phyloP scores from a whole-genome alignment of 1,140 invertebrate genomes.

The Pogonomyrmex californicus region DNA sequence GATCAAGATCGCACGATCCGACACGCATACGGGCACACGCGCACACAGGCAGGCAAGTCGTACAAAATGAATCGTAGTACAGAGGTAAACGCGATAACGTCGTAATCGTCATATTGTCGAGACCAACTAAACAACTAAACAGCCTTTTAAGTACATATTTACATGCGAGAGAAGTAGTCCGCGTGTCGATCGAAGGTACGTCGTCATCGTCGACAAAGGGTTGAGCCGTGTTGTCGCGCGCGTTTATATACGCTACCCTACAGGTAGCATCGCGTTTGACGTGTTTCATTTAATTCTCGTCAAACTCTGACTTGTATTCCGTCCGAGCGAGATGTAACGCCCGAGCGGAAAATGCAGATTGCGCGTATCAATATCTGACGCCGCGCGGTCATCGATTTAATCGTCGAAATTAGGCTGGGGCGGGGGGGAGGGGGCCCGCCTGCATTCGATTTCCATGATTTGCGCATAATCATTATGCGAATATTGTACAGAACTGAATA shows the following conservation, averaged over 20 bases:
- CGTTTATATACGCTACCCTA: background rate
- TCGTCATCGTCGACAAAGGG: conserved; percentile 9
- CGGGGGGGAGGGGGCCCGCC: background rate
- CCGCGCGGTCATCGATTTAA: conserved; percentile 37
- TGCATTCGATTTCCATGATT: conserved; percentile 2
- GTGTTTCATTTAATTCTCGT: background rate
- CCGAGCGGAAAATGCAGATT: conserved; percentile 44
- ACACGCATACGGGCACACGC: background rate
- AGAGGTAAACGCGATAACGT: conserved; percentile 68
- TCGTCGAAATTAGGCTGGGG: conserved; percentile 45
- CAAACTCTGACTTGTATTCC: background rate
- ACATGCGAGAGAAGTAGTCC: conserved; percentile 74
- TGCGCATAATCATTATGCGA: conserved; percentile 47
- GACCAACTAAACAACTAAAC: conserved; percentile 81
- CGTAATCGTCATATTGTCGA: conserved; percentile 78
- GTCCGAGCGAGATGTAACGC: conserved; percentile 14
- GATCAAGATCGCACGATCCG: conserved; percentile 15
- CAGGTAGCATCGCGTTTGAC: background rate
- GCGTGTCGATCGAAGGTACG: conserved; percentile 42
- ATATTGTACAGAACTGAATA: conserved; percentile 61
- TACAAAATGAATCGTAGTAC: conserved; percentile 76
- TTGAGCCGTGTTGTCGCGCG: background rate
- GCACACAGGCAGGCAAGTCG: conserved; percentile 59
- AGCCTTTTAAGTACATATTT: conserved; percentile 81
- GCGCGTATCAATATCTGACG: conserved; percentile 40